Evolutionary conservation across 2,797 vertebrate genomes (phyloP).

Genomic region (Coregonus sp.): DNA sequence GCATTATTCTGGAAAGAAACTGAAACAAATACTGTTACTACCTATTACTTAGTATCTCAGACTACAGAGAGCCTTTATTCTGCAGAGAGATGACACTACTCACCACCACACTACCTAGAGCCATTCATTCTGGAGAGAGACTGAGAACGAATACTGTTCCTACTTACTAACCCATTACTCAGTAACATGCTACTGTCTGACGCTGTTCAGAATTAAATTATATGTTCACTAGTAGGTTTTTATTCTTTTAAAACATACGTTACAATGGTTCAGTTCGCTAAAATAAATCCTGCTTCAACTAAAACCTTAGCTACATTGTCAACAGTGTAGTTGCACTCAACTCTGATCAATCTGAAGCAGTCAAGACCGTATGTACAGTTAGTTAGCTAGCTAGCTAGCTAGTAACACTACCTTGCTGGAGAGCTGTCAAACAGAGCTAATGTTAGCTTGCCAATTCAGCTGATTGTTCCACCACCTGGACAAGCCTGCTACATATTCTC

Average conservation of each 20-base stretch:
- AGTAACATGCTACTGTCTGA: background rate
- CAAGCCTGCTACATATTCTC: background rate
- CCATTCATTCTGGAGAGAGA: background rate
- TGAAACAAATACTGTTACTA: no score
- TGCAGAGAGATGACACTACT: background rate
- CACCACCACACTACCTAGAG: background rate
- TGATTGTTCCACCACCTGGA: background rate
- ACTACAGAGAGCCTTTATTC: no score
- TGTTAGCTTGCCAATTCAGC: constrained; percentile 15
- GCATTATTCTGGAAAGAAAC: no score
- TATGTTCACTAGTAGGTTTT: no score
- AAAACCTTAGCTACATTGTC: background rate
- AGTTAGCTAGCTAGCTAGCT: no score
- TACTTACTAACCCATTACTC: background rate
- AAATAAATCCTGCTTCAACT: background rate
- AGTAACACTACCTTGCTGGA: background rate
- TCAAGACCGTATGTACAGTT: background rate
- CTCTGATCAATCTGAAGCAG: background rate
- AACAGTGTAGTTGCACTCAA: background rate
- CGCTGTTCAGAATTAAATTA: background rate
- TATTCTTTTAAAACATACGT: background rate
- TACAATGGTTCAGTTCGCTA: background rate
- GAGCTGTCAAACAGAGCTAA: background rate
- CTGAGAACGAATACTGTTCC: background rate
- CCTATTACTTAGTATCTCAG: no score